Conservation (phyloP, 2,888 invertebrate species). For the Meloe dianella region DNA sequence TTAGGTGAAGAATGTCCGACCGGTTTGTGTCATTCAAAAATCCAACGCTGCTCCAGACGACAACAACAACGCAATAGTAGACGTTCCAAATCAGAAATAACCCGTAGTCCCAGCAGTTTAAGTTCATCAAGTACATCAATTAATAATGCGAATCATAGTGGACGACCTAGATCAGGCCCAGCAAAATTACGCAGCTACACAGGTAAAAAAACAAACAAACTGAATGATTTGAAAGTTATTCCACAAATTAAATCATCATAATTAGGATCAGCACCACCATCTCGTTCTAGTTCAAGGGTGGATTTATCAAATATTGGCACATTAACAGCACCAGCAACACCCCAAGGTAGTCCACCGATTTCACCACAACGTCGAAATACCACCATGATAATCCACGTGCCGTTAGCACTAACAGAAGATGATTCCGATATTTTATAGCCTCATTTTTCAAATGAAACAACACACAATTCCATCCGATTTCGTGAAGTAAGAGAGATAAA, state of each 20-base stretch:
- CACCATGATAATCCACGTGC: slow-evolving; percentile 42
- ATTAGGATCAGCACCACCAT: slow-evolving; percentile 75
- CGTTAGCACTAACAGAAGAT: slow-evolving; percentile 51
- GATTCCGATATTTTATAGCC: slow-evolving; percentile 48
- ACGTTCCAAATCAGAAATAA: slow-evolving; percentile 51
- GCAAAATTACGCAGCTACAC: slow-evolving; percentile 66
- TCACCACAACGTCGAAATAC: slow-evolving; percentile 66
- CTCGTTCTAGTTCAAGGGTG: slow-evolving; percentile 74
- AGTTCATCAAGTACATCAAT: slow-evolving; percentile 43
- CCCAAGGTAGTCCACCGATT: slow-evolving; percentile 75
- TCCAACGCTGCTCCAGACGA: slow-evolving; percentile 40
- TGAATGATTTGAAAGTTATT: slow-evolving; percentile 26
- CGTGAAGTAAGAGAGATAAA: slow-evolving; percentile 5
- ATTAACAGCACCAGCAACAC: slow-evolving; percentile 77
- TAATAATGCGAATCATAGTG: too few species aligned
- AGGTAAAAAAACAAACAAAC: slow-evolving; percentile 34
- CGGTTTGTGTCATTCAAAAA: slow-evolving; percentile 67
- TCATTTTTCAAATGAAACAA: neutral
- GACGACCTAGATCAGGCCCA: slow-evolving; percentile 77
- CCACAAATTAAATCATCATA: neutral
- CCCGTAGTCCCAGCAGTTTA: slow-evolving; percentile 55
- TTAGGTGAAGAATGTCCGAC: slow-evolving; percentile 87
- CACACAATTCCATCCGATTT: neutral
- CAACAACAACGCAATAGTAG: slow-evolving; percentile 44
- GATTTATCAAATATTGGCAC: slow-evolving; percentile 71